Conservation (phyloP, 2,888 invertebrate genomes). For the Parnassius smintheus region DNA sequence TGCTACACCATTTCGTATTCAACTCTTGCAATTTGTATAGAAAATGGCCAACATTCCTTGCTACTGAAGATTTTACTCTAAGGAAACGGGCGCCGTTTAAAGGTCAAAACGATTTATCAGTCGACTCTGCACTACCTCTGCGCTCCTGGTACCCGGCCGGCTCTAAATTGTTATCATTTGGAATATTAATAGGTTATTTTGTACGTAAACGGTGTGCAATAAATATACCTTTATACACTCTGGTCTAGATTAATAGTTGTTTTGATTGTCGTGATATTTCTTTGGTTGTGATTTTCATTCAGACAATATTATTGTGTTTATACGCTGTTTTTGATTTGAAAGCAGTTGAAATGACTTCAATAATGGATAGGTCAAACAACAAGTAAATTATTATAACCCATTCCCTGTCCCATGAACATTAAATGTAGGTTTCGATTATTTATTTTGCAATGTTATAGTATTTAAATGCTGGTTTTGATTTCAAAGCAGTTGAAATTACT, state of each 20-base stretch:
- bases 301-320: constrained; percentile 24
- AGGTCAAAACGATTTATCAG: constrained; percentile 49
- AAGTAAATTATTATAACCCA: background rate
- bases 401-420: background rate
- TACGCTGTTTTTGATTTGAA: background rate
- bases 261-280: constrained; percentile 38
- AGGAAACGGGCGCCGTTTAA: constrained; percentile 35
- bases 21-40: constrained; percentile 24
- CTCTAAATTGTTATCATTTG: constrained; percentile 70
- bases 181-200: constrained; percentile 71
- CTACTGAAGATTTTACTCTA: constrained; percentile 28
- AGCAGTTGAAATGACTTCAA: background rate
- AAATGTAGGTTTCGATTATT: background rate
- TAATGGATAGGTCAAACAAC: background rate
- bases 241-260: constrained; percentile 44
- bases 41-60: constrained; percentile 19
- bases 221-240: constrained; percentile 49
- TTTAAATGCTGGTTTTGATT: no score
- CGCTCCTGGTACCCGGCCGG: constrained; percentile 44
- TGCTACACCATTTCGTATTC: constrained; percentile 17
- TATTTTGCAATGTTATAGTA: no score
- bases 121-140: constrained; percentile 46
- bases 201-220: constrained; percentile 55
- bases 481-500: no score
- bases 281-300: constrained; percentile 24